Evolutionary conservation across 2,888 invertebrate genomes (phyloP).

Genomic region (Drosophila yooni): DNA sequence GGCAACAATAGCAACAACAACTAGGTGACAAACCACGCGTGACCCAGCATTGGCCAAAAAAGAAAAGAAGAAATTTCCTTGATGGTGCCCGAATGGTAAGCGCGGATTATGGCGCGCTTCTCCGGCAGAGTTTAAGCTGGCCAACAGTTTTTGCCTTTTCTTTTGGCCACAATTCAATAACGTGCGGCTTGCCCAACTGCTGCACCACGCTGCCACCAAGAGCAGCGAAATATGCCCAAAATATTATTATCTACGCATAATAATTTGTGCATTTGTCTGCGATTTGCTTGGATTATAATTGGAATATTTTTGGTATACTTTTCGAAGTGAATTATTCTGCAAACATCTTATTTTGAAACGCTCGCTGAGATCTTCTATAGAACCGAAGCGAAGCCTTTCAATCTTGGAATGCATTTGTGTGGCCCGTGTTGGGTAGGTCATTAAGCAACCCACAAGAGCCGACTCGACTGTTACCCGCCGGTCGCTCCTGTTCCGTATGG

Average conservation of each 20-base stretch:
- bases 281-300: background rate
- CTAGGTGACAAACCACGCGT: slow-evolving; percentile 76
- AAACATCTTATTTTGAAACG: background rate
- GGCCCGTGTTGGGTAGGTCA: slow-evolving; percentile 29
- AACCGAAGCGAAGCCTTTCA: background rate
- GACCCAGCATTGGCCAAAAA: slow-evolving; percentile 32
- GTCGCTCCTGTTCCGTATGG: slow-evolving; percentile 7
- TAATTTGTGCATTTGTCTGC: background rate
- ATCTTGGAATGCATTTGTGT: background rate
- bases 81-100: slow-evolving; percentile 59
- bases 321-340: background rate
- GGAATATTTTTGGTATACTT: background rate
- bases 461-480: slow-evolving; percentile 25
- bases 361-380: background rate
- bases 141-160: background rate
- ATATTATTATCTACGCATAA: background rate
- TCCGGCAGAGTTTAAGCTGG: slow-evolving; percentile 41
- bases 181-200: slow-evolving; percentile 18
- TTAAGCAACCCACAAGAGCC: slow-evolving; percentile 24
- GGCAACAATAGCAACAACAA: slow-evolving; percentile 45
- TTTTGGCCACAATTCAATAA: slow-evolving; percentile 15
- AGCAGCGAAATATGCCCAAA: background rate
- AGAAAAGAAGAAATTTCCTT: background rate
- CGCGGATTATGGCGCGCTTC: slow-evolving; percentile 74
- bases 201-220: slow-evolving; percentile 22